phyloP scores from a whole-genome alignment of 2,797 vertebrate species.

The Acipenser ruthenus region DNA sequence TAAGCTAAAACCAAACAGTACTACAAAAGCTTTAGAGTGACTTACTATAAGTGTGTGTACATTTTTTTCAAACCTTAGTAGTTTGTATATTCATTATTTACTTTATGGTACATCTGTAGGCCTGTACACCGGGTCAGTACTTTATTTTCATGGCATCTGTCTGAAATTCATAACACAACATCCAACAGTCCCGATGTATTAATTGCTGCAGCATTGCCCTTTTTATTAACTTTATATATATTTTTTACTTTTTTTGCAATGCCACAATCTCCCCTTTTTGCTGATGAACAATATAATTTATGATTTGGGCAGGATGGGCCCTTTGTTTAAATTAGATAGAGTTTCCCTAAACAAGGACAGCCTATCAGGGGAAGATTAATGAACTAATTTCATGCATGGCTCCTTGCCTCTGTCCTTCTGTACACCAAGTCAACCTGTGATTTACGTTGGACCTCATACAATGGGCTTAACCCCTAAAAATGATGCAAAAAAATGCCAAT shows the following conservation, averaged over 20 bases:
- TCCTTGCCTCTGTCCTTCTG: conserved; percentile 56
- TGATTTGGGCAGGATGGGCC: conserved; percentile 48
- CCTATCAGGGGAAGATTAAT: conserved; percentile 63
- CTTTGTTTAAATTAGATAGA: conserved; percentile 57
- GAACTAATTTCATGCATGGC: conserved; percentile 63
- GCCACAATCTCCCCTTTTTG: conserved; percentile 36
- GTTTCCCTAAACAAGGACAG: conserved; percentile 62
- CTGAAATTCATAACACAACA: too few species aligned
- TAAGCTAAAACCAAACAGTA: too few species aligned
- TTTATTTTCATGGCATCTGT: too few species aligned
- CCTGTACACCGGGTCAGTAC: too few species aligned
- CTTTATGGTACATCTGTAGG: too few species aligned
- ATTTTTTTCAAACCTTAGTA: too few species aligned
- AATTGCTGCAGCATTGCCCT: too few species aligned
- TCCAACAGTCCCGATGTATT: too few species aligned
- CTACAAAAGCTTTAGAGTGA: too few species aligned
- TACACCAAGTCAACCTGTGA: conserved; percentile 44
- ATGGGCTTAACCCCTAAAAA: conserved; percentile 32
- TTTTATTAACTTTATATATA: too few species aligned
- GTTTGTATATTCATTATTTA: too few species aligned
- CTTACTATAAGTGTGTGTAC: too few species aligned
- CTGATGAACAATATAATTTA: conserved; percentile 52
- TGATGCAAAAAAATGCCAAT: conserved; percentile 24
- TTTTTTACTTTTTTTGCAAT: conserved; percentile 16
- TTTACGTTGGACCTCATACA: conserved; percentile 40